Base-by-base conservation (phyloP, 2,113 vertebrate species). In the Glaucomys volans region DNA sequence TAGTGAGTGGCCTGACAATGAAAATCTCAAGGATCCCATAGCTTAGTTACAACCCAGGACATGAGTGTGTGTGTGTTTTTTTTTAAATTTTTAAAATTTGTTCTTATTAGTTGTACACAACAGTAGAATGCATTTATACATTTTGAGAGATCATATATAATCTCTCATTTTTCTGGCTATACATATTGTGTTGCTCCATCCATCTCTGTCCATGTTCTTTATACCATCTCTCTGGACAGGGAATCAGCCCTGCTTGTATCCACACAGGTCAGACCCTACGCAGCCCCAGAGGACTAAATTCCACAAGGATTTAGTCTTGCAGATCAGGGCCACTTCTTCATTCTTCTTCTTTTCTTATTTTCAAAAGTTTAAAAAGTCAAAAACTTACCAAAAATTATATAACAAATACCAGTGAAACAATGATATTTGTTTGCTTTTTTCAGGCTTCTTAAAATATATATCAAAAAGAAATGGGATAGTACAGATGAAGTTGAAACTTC, bases 251-350 rank as follows among this genome's bases (percentile, higher is more conserved):
- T 32, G 37, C 40, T 44, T 8, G 16, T 1, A 2, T 4, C 50
- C 0, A 0, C 8, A 14, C 0, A 5, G 8, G 22, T 7, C 16
- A 0, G 37, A 40, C 9, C 69, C 24, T 47, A 0, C 30, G 44
- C 18, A 62, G 4, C 16, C 37, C 54, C 12, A 32, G 22, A 10
- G 14, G 28, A 0, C 28, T 8, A 24, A 0, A 1, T 64, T 69
- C 42, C 30, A 0, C 6, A 40, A 59, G n/a, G 66, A 82, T 26
- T 52, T 40, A 32, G 9, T 84, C 57, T 59, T 81, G 40, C 44
- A 77, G 57, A 47, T 59, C 30, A 42, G 30, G 11, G 8, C 40
- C 44, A 81, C 57, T 17, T 64, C 50, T 76, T 59, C 13, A 77
- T 37, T 72, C 22, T 42, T 57, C 40, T 40, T 42, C 88, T 75